Evolutionary conservation across 2,113 vertebrate genomes (phyloP).

Genomic region (Leptobrachium leishanense): DNA sequence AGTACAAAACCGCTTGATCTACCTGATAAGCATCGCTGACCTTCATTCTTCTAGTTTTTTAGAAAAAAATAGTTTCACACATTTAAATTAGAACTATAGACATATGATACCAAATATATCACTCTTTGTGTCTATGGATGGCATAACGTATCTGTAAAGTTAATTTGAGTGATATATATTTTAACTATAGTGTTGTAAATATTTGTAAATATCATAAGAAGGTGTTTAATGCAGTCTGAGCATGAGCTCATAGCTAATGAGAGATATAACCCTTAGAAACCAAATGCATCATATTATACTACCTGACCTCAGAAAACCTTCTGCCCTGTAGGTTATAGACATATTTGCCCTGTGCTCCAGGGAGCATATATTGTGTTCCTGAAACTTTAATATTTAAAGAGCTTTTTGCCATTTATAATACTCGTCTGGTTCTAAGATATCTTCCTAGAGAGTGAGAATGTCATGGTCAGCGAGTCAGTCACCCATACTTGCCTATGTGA

Average conservation of each 20-base stretch:
- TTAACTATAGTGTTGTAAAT: too few species aligned
- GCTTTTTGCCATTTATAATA: slow-evolving; percentile 44
- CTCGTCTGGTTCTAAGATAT: slow-evolving; percentile 39
- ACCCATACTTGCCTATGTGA: slow-evolving; percentile 22
- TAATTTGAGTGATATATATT: too few species aligned
- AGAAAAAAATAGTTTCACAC: too few species aligned
- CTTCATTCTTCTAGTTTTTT: too few species aligned
- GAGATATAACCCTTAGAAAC: slow-evolving; percentile 18
- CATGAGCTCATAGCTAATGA: slow-evolving; percentile 40
- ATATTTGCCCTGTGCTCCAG: slow-evolving; percentile 47
- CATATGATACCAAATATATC: too few species aligned
- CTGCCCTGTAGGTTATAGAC: slow-evolving; percentile 42
- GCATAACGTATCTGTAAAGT: too few species aligned
- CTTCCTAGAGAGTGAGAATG: slow-evolving; percentile 44
- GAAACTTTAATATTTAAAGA: slow-evolving; percentile 50
- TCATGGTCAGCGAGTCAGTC: slow-evolving; percentile 27
- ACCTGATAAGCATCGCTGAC: too few species aligned
- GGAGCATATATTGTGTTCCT: slow-evolving; percentile 42
- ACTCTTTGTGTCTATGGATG: too few species aligned
- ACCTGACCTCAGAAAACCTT: slow-evolving; percentile 45
- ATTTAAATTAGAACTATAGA: too few species aligned
- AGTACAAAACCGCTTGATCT: too few species aligned
- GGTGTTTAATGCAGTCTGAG: slow-evolving; percentile 7
- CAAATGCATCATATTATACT: slow-evolving; percentile 37
- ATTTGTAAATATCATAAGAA: too few species aligned